Percentiles rank a stretch among this genome's conserved stretches.
Conservation (phyloP, 2,888 invertebrate species). For the Aphrophora alni region DNA sequence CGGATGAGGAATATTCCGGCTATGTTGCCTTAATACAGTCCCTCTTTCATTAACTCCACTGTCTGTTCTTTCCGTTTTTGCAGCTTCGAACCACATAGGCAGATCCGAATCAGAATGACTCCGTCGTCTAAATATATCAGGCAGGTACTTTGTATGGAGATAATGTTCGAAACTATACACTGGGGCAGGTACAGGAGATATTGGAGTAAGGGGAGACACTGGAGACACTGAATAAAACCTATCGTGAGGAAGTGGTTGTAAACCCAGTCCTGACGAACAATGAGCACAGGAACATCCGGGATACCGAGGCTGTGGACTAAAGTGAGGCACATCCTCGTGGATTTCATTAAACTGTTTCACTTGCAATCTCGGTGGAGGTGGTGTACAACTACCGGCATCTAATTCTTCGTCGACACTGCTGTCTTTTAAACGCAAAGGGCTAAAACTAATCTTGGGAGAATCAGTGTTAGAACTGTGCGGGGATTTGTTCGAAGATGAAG, state of each 20-base stretch:
- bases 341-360: slow-evolving; percentile 39
- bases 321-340: slow-evolving; percentile 36
- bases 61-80: slow-evolving; percentile 57
- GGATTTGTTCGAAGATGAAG: slow-evolving; percentile 63
- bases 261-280: slow-evolving; percentile 48
- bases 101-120: slow-evolving; percentile 73
- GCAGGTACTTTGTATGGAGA: slow-evolving; percentile 69
- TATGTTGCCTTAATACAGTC: slow-evolving; percentile 49
- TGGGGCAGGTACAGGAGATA: slow-evolving; percentile 61
- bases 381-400: slow-evolving; percentile 50
- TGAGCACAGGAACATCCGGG: slow-evolving; percentile 55
- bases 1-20: slow-evolving; percentile 52
- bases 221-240: slow-evolving; percentile 64
- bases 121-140: slow-evolving; percentile 65
- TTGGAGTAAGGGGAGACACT: slow-evolving; percentile 62
- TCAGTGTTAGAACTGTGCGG: slow-evolving; percentile 63
- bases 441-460: slow-evolving; percentile 63
- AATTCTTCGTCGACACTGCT: slow-evolving; percentile 55
- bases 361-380: slow-evolving; percentile 46
- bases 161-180: slow-evolving; percentile 68
- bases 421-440: slow-evolving; percentile 63
- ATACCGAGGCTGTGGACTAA: slow-evolving; percentile 51
- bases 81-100: slow-evolving; percentile 62
- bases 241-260: slow-evolving; percentile 58
- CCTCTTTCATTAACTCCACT: slow-evolving; percentile 52